phyloP scores from a whole-genome alignment of 2,888 invertebrate species.

The Tortricodes alternella region DNA sequence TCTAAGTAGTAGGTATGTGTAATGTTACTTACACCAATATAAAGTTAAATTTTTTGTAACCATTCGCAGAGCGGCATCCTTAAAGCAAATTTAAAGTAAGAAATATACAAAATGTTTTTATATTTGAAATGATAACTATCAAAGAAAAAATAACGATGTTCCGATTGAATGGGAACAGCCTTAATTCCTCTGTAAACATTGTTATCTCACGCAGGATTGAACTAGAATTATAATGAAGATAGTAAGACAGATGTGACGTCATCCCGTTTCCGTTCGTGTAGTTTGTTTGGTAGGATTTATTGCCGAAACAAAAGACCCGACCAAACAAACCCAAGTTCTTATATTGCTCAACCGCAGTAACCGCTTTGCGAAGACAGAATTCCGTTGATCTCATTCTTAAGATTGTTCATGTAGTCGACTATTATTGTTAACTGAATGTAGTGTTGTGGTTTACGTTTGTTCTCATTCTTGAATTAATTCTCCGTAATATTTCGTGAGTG shows the following conservation, averaged over 20 bases:
- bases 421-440: background rate
- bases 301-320: slow-evolving; percentile 5
- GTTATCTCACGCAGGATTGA: background rate
- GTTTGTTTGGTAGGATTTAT: slow-evolving; percentile 1
- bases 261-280: background rate
- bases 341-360: background rate
- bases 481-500: too few relatives aligned
- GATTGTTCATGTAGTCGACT: background rate
- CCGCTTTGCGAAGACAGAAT: background rate
- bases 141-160: too few relatives aligned
- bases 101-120: too few relatives aligned
- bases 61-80: too few relatives aligned
- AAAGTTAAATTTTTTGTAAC: too few relatives aligned
- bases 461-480: background rate
- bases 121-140: too few relatives aligned
- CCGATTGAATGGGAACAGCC: too few relatives aligned
- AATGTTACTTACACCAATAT: too few relatives aligned
- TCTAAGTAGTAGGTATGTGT: too few relatives aligned
- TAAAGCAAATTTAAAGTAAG: too few relatives aligned
- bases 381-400: background rate
- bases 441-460: background rate
- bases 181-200: too few relatives aligned
- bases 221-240: background rate
- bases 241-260: slow-evolving; percentile 6
- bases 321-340: background rate